Base-by-base conservation (phyloP, 1,140 invertebrate genomes). In the Calliopsis andreniformis region DNA sequence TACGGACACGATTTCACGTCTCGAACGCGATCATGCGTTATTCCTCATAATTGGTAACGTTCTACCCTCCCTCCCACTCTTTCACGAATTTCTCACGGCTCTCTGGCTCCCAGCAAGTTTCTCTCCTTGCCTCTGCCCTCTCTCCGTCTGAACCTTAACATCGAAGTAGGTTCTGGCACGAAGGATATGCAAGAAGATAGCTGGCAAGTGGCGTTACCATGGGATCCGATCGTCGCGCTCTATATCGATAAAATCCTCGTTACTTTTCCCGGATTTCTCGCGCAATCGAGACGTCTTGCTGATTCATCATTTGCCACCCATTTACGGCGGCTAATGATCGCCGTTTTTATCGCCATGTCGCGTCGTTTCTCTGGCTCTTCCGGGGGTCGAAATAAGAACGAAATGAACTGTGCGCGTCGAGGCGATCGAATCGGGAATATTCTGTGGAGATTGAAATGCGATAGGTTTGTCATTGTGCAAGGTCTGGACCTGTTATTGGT, bases 21-120 rank as follows among this genome's bases (percentile, higher is more conserved):
- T 81, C 86, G 81, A 83, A 88, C 78, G 80, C 87, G 83, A 88
- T 85, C 86, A 84, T 76, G 79, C 86, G 87, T 86, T 82, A 85
- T 87, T 85, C 80, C 82, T 87, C 82, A 86, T 87, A 87, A 87
- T 88, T 88, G 87, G 84, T 86, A 88, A 87, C 84, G 80, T 85
- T 86, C 82, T 73, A 82, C 77, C 53, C 47, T 23, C 62, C 80
- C 78, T 23, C 62, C 80, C 78, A 79, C 63, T 59, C 47, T 71
- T 63, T 47, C 58, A 59, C 47, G 59, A 53, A 63, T 76, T 23
- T 76, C 55, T 76, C 43, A 58, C 32, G 28, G 39, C 25, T 71
- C 28, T 61, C 14, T 69, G 63, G 20, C 32, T 55, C 6, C 47
- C 12, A 20, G 32, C 25, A 12, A 30, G 3, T 76, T 42, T 32